Evolutionary conservation across 2,888 invertebrate genomes (phyloP), one percentile per base, ranked within the genome.

Genomic region (Smittia aterrima): DNA sequence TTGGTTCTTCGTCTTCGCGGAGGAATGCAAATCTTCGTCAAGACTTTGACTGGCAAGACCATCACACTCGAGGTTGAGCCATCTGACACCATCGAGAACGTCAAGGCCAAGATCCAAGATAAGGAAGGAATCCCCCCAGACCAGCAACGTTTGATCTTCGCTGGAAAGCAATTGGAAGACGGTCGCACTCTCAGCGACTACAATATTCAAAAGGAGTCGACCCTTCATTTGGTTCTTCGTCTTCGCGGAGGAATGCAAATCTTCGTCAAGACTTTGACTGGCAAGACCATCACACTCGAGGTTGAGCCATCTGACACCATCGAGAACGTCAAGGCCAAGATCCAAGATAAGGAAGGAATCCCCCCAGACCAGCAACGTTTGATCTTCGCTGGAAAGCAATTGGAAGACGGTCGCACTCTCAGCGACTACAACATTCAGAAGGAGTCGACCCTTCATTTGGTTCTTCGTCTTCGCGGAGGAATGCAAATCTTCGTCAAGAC

Each of bases 401-500:
- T 97, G 80, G 96, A 96, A 85, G 96, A 97, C 88, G 96, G 95
- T 1, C 89, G 95, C 72, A 96, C 96, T 1, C 85, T 97, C 32
- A 93, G 92, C 0, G 96, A 97, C 81, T 96, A 96, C 84, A 96
- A 96, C 83, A 96, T 96, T 81, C 95, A 97, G 84, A 96, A 96
- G 83, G 94, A 95, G 84, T 93, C 94, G 0, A 95, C 95, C 0
- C 87, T 95, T 75, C 95, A 95, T 82, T 85, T 96, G 81, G 94
- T 94, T 79, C 85, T 95, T 77, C 88, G 96, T 78, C 88, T 97
- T 75, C 88, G 95, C 78, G 98, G 98, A 85, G 98, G 98, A 81
- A 96, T 96, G 96, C 97, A 98, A 90, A 97, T 98, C 84, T 98
- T 96, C 84, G 95, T 96, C 76, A 96, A 96, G 84, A 95, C 95